Base-by-base conservation (phyloP, 2,888 invertebrate genomes). In the Volucella zonaria region DNA sequence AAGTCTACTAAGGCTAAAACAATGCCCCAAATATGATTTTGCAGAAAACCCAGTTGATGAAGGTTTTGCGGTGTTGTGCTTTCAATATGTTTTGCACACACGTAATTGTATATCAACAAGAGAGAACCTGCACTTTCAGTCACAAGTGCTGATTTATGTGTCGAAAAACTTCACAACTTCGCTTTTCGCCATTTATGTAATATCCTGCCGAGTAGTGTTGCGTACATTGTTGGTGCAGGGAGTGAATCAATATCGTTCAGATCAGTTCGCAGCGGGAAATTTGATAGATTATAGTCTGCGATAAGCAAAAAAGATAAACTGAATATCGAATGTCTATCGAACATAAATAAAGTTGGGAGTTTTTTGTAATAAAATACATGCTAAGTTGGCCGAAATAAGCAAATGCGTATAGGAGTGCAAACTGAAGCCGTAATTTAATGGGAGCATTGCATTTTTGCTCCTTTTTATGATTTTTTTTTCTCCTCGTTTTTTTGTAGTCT, bases 251-350 rank as follows among this genome's bases (percentile, higher is more conserved):
- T 74, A 78, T 78, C 73, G 56, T 15, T 74, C 51, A 45, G 56
- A 70, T 81, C 58, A 56, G 70, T 56, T 81, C 82, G 58, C 77
- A 78, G 78, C 82, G 62, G 78, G 78, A 61, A 67, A 74, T 77
- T 74, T 64, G 54, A 82, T 73, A 82, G 73, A 82, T 74, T 68
- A 64, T 78, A 58, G 45, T 43, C 58, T 45, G n/a, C 45, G 82
- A 82, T 82, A 78, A 64, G n/a, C 23, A 47, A 51, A 73, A 77
- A 64, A 73, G 73, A 82, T 78, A 56, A 68, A 58, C 56, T 38
- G 56, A 62, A 62, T 74, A 73, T 82, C 67, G 49, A 61, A 18
- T 76, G 38, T 54, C 45, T 75, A 74, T 52, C 10, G 54, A 51
- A 52, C 54, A 66, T 76, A 71, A 81, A 68, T 66, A 71, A 66